Percentiles rank a stretch among this genome's conserved stretches.
These are phyloP conservation scores for Gavialis gangeticus DNA, from an alignment of 2,113 vertebrate genomes.

Conservation along the genomic window DNA sequence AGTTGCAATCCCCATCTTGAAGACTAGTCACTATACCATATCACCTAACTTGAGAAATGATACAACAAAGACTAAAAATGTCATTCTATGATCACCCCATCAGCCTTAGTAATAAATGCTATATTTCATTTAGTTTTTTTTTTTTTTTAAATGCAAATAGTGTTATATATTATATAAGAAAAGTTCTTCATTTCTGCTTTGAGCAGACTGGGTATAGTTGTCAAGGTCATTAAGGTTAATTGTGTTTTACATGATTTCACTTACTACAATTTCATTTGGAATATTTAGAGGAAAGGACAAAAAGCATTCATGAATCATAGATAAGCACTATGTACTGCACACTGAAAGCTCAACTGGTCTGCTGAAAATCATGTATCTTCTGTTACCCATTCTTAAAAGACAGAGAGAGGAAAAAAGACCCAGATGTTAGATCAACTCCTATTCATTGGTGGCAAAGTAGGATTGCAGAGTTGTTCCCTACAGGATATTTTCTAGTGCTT, in stretches of 20 bases:
- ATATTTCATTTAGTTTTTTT: neutral
- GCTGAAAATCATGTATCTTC: constrained; percentile 1
- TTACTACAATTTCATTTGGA: constrained; percentile 37
- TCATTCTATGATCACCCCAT: neutral
- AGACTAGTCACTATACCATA: neutral
- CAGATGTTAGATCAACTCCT: neutral
- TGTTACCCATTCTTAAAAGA: neutral
- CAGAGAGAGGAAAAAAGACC: neutral
- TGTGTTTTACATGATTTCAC: constrained; percentile 31
- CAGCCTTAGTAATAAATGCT: neutral
- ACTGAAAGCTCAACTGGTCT: neutral
- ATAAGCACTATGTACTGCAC: neutral
- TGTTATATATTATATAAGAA: neutral
- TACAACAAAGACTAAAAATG: neutral
- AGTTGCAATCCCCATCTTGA: neutral
- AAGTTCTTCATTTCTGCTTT: neutral
- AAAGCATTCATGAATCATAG: neutral
- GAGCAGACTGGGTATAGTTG: neutral
- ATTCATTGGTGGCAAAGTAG: neutral
- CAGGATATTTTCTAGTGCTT: neutral
- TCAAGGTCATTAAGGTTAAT: constrained; percentile 8
- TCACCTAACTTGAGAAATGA: fast-evolving
- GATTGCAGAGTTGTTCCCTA: neutral
- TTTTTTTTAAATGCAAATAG: neutral
- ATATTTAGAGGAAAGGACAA: constrained; percentile 34